phyloP scores from a whole-genome alignment of 1,140 invertebrate genomes.

The Dreissena rostriformis region DNA sequence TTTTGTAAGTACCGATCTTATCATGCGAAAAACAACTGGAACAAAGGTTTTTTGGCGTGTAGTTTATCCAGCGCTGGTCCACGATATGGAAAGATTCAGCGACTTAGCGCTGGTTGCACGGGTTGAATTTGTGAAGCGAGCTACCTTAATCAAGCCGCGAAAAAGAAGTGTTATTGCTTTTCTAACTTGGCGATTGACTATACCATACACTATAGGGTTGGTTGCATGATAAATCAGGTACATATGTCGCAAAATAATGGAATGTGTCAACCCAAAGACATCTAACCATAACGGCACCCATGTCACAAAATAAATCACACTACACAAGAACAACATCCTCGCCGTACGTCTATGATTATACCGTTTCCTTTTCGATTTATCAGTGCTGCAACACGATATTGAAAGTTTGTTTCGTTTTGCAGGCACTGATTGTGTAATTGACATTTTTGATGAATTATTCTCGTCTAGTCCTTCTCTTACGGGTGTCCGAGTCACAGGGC shows the following conservation, averaged over 20 bases:
- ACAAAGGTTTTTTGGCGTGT: too few relatives aligned
- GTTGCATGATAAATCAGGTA: constrained; percentile 72
- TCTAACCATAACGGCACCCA: constrained; percentile 76
- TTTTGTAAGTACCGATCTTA: too few relatives aligned
- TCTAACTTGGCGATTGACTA: constrained; percentile 68
- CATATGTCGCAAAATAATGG: constrained; percentile 65
- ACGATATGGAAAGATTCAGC: too few relatives aligned
- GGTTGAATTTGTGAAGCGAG: background rate
- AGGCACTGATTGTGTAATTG: too few relatives aligned
- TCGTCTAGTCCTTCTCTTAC: too few relatives aligned
- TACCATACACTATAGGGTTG: constrained; percentile 73
- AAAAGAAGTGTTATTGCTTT: background rate
- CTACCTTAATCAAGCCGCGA: background rate
- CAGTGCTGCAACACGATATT: background rate
- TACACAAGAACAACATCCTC: constrained; percentile 74
- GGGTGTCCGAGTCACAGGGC: too few relatives aligned
- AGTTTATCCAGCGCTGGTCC: too few relatives aligned
- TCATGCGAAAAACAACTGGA: too few relatives aligned
- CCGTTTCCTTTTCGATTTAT: constrained; percentile 23
- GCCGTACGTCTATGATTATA: constrained; percentile 64
- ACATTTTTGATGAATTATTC: too few relatives aligned
- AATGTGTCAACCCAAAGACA: constrained; percentile 67
- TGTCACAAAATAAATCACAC: constrained; percentile 70
- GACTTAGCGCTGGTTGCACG: too few relatives aligned
- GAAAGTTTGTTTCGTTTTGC: too few relatives aligned